Percentiles rank a stretch among this genome's conserved stretches.
These are phyloP conservation scores for Coreoperca whiteheadi DNA, from an alignment of 2,113 vertebrate genomes.

Conservation along the genomic window DNA sequence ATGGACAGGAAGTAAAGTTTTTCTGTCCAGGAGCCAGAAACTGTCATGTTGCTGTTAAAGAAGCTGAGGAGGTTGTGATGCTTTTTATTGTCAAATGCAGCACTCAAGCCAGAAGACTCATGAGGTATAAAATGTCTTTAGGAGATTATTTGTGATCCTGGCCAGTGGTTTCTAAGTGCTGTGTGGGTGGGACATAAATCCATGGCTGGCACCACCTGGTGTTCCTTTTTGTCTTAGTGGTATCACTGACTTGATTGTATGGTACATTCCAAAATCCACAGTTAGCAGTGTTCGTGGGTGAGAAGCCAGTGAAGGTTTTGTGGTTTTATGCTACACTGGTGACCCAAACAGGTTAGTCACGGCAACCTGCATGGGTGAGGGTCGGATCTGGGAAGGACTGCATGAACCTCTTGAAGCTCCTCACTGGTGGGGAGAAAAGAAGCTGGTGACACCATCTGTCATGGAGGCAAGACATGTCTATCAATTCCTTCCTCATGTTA, in stretches of 20 bases:
- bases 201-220: not conserved
- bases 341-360: not conserved
- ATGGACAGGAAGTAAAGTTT: not conserved
- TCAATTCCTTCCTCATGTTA: not conserved
- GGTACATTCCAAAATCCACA: not conserved
- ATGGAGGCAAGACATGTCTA: not conserved
- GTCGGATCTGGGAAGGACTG: not conserved
- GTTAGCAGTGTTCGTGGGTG: not conserved
- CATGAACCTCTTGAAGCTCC: not conserved
- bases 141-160: not conserved
- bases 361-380: not conserved
- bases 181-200: not conserved
- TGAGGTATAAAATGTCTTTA: not conserved
- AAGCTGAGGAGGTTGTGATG: not conserved
- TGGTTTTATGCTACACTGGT: not conserved
- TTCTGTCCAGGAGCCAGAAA: not conserved
- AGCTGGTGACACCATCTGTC: not conserved
- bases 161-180: not conserved
- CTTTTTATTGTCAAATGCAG: not conserved
- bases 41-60: not conserved
- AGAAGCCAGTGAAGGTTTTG: not conserved
- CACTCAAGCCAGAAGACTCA: not conserved
- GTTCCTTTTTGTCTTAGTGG: not conserved
- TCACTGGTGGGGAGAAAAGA: not conserved
- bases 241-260: not conserved